Evolutionary conservation across 2,888 invertebrate species (phyloP).

Genomic region (Epinotia bilunana): DNA sequence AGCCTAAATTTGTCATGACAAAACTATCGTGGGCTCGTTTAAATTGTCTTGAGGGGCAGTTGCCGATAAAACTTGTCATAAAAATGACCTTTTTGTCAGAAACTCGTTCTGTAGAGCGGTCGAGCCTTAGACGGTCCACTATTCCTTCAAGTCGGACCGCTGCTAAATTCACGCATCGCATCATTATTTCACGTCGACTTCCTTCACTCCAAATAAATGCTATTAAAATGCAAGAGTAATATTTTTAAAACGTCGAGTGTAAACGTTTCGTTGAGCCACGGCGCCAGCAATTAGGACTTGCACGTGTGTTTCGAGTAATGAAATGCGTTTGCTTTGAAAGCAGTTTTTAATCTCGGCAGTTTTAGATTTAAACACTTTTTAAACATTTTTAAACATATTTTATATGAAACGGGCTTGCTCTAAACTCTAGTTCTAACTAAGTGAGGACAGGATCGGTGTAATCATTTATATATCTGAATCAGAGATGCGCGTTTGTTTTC

Average conservation of each 20-base stretch:
- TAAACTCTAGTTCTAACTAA: background rate
- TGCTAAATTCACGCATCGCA: conserved; percentile 63
- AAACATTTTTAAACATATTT: background rate
- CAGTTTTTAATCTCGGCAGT: conserved; percentile 53
- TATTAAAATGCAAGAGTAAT: conserved; percentile 77
- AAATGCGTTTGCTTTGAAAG: conserved; percentile 57
- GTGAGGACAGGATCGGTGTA: background rate
- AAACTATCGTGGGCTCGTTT: too few species aligned
- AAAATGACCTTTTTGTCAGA: background rate
- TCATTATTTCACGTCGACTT: conserved; percentile 76
- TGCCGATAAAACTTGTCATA: too few species aligned
- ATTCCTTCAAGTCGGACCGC: conserved; percentile 30
- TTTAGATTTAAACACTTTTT: conserved; percentile 27
- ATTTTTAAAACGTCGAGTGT: conserved; percentile 70
- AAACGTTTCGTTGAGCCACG: conserved; percentile 59
- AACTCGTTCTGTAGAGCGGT: background rate
- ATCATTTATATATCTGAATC: background rate
- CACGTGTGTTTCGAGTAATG: conserved; percentile 58
- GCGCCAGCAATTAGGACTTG: conserved; percentile 70
- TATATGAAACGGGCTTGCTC: conserved; percentile 8
- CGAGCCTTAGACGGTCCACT: conserved; percentile 14
- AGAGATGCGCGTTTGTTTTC: background rate
- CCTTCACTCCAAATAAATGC: conserved; percentile 69
- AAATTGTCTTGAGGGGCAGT: too few species aligned
- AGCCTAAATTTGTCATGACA: too few species aligned